Evolutionary conservation across 2,888 invertebrate genomes (phyloP), one percentile per base, ranked within the genome.

Genomic region (Rhamphomyia laevipes): DNA sequence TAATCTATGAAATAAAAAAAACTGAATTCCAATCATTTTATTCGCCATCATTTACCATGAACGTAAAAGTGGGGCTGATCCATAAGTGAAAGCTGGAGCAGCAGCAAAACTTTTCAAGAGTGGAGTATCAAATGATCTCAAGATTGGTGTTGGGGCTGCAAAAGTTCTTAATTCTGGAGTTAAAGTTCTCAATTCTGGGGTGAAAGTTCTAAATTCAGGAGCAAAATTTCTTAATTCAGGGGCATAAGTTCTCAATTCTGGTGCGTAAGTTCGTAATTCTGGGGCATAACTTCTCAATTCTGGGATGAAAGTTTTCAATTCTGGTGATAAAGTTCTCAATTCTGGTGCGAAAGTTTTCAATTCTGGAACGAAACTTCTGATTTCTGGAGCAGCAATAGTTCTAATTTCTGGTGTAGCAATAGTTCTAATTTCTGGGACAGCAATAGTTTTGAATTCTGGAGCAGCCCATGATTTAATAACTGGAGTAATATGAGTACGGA

Each of bases 371-470:
- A 13, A 33, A 11, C 4, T 4, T 13, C 9, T 11, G 13, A 33
- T 13, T 13, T 13, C 13, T 33, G 33, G 33, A 9, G 9, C 30
- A 9, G 30, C 13, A 33, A 13, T 13, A 5, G 33, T 33, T 33
- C 7, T 11, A 4, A 16, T 33, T 27, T 40, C 48, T 51, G 5
- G 55, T 45, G 5, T 50, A 47, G 2, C 54, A 59, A n/a, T 53
- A 27, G 61, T 60, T 52, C 62, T 62, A 2, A 64, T 56, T 6
- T 59, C 61, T 45, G 59, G 61, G n/a, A 56, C 51, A 11, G 61
- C 54, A 48, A 67, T 65, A 23, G 63, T 57, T 46, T 64, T 63
- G 3, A 65, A 7, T 27, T 27, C 23, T 27, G 6, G 23, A 9
- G 21, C 21, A 21, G 6, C n/a, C n/a, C n/a, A 21, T 4, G 21